Base-by-base conservation (phyloP, 2,113 vertebrate genomes). In the Pholis gunnellus region DNA sequence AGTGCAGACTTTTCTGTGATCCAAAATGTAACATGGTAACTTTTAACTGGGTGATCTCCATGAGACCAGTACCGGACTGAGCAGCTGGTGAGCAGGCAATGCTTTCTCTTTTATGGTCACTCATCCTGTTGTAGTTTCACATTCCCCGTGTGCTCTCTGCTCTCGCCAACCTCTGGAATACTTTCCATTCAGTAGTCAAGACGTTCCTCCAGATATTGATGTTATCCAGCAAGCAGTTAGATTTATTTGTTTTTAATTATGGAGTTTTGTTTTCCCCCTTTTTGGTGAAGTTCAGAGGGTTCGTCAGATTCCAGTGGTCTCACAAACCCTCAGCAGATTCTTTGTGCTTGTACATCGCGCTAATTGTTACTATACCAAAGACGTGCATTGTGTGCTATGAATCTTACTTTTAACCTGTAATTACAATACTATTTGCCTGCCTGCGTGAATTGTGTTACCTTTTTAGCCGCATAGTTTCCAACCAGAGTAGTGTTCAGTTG, bases 241-340 rank as follows among this genome's bases (percentile, higher is more conserved):
- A 78, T 88, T 78, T 91, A 85, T 88, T 93, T 93, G 85, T 84
- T 88, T 91, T 83, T 78, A 82, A 87, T 91, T 72, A 88, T 60
- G 52, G 15, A 50, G 17, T 14, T 52, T 77, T 57, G 75, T 85
- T 68, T 52, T 64, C n/a, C 6, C 42, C 76, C n/a, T 10, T 1
- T 57, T 57, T 63, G 71, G 42, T 57, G 7, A 78, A 72, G 74
- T 78, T 72, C 61, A 81, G 18, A 34, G 73, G 83, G 82, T 87
- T 87, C n/a, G 18, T 66, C 1, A 29, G 63, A 72, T 71, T 78
- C 42, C 68, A 42, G 6, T 29, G 42, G 56, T 70, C 56, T 67
- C 40, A 22, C 17, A 38, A 38, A 79, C 22, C 27, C 34, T 10
- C 34, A 36, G 18, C 40, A 2, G 17, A 77, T 44, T 75, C 2